Percentiles rank a stretch among this genome's conserved stretches.
Evolutionary conservation across 1,140 invertebrate genomes (phyloP).

Genomic region (Caenorhabditis tropicalis): DNA sequence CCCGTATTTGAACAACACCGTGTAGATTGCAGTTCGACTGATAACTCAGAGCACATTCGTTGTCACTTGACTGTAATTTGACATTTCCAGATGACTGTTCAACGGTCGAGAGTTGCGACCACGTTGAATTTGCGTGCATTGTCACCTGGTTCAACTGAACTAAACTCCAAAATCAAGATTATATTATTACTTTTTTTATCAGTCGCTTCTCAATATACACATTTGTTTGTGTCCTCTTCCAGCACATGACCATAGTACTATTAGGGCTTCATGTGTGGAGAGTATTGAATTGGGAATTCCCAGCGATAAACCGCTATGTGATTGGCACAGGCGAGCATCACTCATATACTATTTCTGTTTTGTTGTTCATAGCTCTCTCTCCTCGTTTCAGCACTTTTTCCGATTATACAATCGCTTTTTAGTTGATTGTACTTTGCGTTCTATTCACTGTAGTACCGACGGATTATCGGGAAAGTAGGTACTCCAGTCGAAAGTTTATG

Average conservation of each 20-base stretch:
- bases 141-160: background rate
- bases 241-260: background rate
- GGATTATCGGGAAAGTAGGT: background rate
- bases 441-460: background rate
- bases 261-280: background rate
- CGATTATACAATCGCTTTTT: background rate
- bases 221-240: background rate
- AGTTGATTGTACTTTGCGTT: slow-evolving; percentile 1
- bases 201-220: background rate
- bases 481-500: background rate
- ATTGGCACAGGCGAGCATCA: background rate
- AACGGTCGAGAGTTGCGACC: no score
- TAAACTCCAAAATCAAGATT: background rate
- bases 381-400: background rate
- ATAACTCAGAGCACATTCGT: no score
- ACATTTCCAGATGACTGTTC: no score
- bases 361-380: background rate
- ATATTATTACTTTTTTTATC: background rate
- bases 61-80: no score
- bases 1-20: no score
- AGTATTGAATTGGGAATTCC: background rate
- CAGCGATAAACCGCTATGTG: background rate
- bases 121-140: no score
- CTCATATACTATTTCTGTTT: background rate
- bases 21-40: no score